Base-by-base conservation (phyloP, 2,888 invertebrate genomes). In the Asteroscopus sphinx region DNA sequence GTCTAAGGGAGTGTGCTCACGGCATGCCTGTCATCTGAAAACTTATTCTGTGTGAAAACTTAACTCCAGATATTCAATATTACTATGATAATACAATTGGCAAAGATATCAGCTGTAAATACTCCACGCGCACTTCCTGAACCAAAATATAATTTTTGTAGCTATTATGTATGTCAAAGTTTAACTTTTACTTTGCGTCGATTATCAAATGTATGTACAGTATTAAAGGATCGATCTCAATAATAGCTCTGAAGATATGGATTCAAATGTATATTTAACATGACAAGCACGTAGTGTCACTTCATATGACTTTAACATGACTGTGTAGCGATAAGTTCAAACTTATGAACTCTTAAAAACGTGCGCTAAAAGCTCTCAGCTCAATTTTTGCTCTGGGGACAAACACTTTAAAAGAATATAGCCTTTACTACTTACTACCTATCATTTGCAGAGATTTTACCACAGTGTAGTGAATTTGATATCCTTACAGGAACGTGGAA, bases 361-460 rank as follows among this genome's bases (percentile, higher is more conserved):
- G n/a, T 45, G n/a, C 47, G 13, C 21, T 53, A 41, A 47, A 17
- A 47, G 45, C 52, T 49, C 40, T 13, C 30, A 25, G 17, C 44
- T 25, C 4, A 33, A 13, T 35, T 9, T n/a, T 45, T 12, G 25
- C 32, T 17, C 35, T 6, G 26, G 57, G 52, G 54, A 49, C 44
- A 40, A 32, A 60, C 52, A 57, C 35, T 56, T 37, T 45, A 53
- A 13, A 32, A 25, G 36, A 42, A 36, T 55, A 52, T 30, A 30
- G 35, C 54, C 11, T 40, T 12, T 35, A 32, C 51, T 60, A 53
- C 61, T 46, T 45, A 55, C 56, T 52, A n/a, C n/a, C n/a, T n/a
- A 68, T 63, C 41, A 56, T 54, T 54, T 54, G 28, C 54, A 41
- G 39, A 46, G 54, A 49, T 56, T 61, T 45, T 15, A 36, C 35